These are phyloP conservation scores for Gouania willdenowi DNA, from an alignment of 2,797 vertebrate genomes.

Conservation along the genomic window DNA sequence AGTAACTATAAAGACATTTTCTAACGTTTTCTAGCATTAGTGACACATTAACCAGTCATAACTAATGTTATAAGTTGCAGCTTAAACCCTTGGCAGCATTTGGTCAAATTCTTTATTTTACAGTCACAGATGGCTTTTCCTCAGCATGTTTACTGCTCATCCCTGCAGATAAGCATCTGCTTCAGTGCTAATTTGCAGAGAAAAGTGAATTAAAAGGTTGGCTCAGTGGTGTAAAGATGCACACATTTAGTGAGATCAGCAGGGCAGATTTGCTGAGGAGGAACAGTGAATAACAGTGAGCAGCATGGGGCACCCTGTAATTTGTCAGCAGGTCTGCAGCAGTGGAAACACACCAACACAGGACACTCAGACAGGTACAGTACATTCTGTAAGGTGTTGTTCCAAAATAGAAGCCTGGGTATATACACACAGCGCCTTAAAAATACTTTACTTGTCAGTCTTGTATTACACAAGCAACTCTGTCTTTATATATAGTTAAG, in stretches of 20 bases:
- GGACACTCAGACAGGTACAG: conserved; percentile 5
- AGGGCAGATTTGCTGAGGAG: conserved; percentile 29
- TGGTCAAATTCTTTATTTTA: too few relatives aligned
- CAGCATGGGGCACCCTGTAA: conserved; percentile 25
- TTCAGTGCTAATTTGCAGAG: conserved; percentile 11
- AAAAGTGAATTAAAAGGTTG: conserved; percentile 10
- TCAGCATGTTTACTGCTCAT: conserved; percentile 5
- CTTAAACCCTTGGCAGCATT: neutral
- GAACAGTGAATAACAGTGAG: conserved; percentile 30
- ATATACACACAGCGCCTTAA: too few relatives aligned
- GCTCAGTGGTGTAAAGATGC: conserved; percentile 1
- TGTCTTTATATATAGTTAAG: too few relatives aligned
- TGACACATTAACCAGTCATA: too few relatives aligned
- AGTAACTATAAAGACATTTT: too few relatives aligned
- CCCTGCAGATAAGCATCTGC: conserved; percentile 3
- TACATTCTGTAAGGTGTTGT: too few relatives aligned
- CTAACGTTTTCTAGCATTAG: neutral
- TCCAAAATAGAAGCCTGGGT: too few relatives aligned
- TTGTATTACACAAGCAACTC: too few relatives aligned
- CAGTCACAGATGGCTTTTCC: conserved; percentile 22
- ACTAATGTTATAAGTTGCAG: neutral
- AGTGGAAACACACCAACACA: conserved; percentile 23
- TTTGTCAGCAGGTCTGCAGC: conserved; percentile 37
- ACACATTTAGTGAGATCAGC: conserved; percentile 29
- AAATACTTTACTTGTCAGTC: too few relatives aligned